phyloP scores from a whole-genome alignment of 2,113 vertebrate genomes.

The Leucoraja erinaceus region DNA sequence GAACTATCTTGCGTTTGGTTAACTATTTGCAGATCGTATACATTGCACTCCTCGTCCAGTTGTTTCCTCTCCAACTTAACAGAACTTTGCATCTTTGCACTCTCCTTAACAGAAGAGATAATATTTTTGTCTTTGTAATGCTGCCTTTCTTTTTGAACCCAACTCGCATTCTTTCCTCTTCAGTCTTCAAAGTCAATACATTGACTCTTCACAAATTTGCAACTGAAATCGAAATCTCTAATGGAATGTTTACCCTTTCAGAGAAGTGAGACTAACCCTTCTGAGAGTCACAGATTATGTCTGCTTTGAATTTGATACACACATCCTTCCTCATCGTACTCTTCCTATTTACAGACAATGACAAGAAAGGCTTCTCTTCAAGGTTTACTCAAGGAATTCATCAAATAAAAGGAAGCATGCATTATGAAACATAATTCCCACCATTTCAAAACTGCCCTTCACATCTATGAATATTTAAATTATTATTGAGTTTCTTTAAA shows the following conservation, averaged over 20 bases:
- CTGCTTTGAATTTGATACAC: background rate
- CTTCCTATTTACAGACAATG: background rate
- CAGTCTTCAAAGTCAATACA: background rate
- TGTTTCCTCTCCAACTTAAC: background rate
- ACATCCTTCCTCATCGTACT: background rate
- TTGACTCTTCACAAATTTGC: background rate
- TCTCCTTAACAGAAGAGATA: background rate
- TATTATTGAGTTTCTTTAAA: no score
- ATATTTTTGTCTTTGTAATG: background rate
- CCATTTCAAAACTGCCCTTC: background rate
- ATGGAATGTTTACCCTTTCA: no score
- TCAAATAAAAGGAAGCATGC: background rate
- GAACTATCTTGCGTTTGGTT: background rate
- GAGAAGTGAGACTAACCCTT: background rate
- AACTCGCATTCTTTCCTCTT: background rate
- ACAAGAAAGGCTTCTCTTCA: background rate
- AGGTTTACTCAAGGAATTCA: background rate
- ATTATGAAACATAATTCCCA: background rate
- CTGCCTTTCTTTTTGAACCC: background rate
- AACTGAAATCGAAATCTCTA: background rate
- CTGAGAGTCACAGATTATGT: background rate
- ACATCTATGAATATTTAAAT: background rate
- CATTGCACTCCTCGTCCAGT: background rate
- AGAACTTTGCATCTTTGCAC: background rate
- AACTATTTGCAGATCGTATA: background rate